phyloP scores from a whole-genome alignment of 2,113 vertebrate genomes.

The Propithecus coquereli region DNA sequence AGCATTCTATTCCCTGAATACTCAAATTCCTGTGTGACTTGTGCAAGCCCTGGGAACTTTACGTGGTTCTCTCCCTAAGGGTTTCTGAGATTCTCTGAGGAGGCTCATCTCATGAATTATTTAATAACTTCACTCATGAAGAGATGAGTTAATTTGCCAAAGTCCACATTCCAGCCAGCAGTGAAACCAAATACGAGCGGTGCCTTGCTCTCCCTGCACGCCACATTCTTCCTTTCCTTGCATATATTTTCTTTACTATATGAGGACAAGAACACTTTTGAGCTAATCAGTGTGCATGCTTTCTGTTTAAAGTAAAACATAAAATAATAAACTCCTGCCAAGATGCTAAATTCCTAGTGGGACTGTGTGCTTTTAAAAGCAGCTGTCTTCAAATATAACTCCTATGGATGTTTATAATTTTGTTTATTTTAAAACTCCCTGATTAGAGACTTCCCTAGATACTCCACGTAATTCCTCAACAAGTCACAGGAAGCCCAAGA shows the following conservation, averaged over 20 bases:
- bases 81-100: neutral
- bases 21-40: neutral
- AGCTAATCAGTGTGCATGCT: neutral
- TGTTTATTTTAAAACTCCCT: conserved; percentile 45
- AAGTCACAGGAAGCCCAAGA: conserved; percentile 13
- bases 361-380: neutral
- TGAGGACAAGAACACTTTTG: neutral
- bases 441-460: neutral
- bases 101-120: neutral
- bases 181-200: neutral
- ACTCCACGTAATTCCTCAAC: neutral
- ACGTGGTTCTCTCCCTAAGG: neutral
- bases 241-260: neutral
- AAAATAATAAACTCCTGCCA: neutral
- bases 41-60: neutral
- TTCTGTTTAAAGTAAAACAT: conserved; percentile 4
- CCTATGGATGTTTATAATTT: neutral
- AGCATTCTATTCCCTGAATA: neutral
- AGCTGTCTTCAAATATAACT: neutral
- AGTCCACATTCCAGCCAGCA: neutral
- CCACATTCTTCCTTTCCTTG: neutral
- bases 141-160: neutral
- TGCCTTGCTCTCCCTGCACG: neutral
- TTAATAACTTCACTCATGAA: neutral
- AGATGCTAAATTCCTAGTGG: neutral